Evolutionary conservation across 2,797 vertebrate genomes (phyloP), one percentile per base, ranked within the genome.

Genomic region (Pangasius macronema): DNA sequence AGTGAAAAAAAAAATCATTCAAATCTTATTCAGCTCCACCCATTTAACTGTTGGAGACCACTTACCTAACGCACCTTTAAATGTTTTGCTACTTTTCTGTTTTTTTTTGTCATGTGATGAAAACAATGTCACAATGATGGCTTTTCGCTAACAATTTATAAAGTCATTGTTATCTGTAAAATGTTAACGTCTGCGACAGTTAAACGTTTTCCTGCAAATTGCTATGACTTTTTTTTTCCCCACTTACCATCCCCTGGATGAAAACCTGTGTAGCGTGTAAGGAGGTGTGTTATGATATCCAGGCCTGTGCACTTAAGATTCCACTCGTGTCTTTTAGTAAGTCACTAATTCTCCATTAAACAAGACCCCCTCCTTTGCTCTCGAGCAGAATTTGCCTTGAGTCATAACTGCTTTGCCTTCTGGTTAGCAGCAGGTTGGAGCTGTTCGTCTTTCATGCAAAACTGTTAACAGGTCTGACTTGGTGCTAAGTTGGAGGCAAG

Each of bases 361-460:
- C 76, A 2, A 2, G 30, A 18, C 76, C 0, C 14, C 39, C 55
- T 7, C 55, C 27, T 59, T 24, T 16, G 20, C 53, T 36, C 20
- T 59, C 8, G 33, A 39, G 79, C 36, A 42, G 77, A 16, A 81
- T 81, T 81, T 16, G 55, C 33, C 57, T 61, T 22, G 20, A 42
- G 79, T 42, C 36, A 0, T 81, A 81, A 42, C 55, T 18, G 79
- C 57, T 42, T 63, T 61, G 79, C 79, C 36, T 81, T 42, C 24
- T 81, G 57, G 22, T 61, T 18, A 14, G 57, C 79, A 42, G 36
- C 57, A 63, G 36, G 33, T 27, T 18, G 36, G 79, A 27, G 79
- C 36, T n/a, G 55, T 61, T n/a, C 3, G 57, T 42, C 79, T 61
- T 8, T 81, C 57, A 81, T 61, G 79, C 39, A 57, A 81, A 70